These are phyloP conservation scores for Montipora capricornis DNA, from an alignment of 64 coral and sea anemone species.

Conservation along the genomic window DNA sequence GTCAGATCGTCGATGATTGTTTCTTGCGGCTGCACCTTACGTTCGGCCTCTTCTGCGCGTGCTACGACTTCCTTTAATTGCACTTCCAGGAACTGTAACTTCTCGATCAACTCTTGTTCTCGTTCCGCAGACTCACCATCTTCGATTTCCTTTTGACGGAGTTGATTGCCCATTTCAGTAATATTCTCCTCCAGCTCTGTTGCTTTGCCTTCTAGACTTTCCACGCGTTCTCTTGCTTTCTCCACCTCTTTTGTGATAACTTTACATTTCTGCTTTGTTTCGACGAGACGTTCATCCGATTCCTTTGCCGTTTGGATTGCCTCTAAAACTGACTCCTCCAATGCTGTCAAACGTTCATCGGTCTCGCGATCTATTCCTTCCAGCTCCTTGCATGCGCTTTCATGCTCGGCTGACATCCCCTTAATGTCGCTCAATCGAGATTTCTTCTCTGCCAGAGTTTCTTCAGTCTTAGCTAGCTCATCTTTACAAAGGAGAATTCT, in stretches of 20 bases:
- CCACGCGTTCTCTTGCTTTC: slow-evolving; percentile 40
- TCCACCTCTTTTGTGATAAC: slow-evolving; percentile 46
- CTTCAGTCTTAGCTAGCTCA: slow-evolving; percentile 22
- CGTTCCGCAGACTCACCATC: slow-evolving; percentile 29
- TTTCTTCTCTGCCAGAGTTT: slow-evolving; percentile 1
- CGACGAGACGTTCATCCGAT: slow-evolving; percentile 23
- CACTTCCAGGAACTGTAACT: slow-evolving; percentile 53
- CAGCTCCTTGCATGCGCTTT: slow-evolving; percentile 47
- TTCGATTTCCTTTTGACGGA: slow-evolving; percentile 28
- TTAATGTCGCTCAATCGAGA: slow-evolving; percentile 22
- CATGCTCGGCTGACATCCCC: background rate
- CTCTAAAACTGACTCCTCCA: slow-evolving; percentile 27
- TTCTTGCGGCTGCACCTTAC: slow-evolving; percentile 82
- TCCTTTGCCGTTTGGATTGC: slow-evolving; percentile 26
- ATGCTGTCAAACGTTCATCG: slow-evolving; percentile 26
- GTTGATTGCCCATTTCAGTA: background rate
- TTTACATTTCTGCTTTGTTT: slow-evolving; percentile 61
- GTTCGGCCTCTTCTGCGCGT: slow-evolving; percentile 84
- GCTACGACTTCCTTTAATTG: slow-evolving; percentile 44
- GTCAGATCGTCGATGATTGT: slow-evolving; percentile 60
- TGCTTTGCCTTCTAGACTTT: background rate
- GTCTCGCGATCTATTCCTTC: slow-evolving; percentile 64
- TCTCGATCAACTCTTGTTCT: slow-evolving; percentile 46
- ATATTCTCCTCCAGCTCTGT: background rate
- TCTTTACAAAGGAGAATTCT: slow-evolving; percentile 52